phyloP scores from a whole-genome alignment of 2,113 vertebrate genomes.

The Lutjanus erythropterus region DNA sequence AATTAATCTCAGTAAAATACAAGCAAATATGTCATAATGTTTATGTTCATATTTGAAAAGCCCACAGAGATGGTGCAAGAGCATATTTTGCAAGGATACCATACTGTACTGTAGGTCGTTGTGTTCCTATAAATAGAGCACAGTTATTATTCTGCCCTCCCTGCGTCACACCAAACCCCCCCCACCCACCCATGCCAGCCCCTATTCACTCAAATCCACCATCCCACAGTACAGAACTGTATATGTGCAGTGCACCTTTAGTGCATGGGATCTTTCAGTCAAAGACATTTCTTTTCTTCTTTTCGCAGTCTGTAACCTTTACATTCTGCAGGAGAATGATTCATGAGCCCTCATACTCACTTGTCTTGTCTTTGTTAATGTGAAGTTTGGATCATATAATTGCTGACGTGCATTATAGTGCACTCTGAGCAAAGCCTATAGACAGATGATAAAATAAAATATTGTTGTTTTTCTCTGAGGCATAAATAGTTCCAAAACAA shows the following conservation, averaged over 20 bases:
- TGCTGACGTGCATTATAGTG: constrained; percentile 4
- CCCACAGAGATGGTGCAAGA: constrained; percentile 25
- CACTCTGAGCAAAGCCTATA: constrained; percentile 9
- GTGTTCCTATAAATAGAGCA: constrained; percentile 70
- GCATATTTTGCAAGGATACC: constrained; percentile 55
- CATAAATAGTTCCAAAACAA: constrained; percentile 17
- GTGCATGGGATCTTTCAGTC: constrained; percentile 1
- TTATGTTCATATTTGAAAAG: constrained; percentile 28
- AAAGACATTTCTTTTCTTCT: background rate
- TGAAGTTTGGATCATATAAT: background rate
- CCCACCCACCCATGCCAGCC: constrained; percentile 50
- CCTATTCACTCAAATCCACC: constrained; percentile 49
- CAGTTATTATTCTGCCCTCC: constrained; percentile 70
- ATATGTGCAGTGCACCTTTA: constrained; percentile 6
- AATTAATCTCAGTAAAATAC: constrained; percentile 33
- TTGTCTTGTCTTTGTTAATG: constrained; percentile 14
- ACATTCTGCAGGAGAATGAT: constrained; percentile 4
- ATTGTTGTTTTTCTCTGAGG: constrained; percentile 4
- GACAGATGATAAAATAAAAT: constrained; percentile 30
- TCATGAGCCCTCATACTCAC: background rate
- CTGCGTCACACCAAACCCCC: constrained; percentile 53
- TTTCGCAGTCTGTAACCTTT: background rate
- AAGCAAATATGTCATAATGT: constrained; percentile 7
- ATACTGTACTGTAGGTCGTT: constrained; percentile 60
- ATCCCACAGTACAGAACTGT: constrained; percentile 17